phyloP scores from a whole-genome alignment of 2,797 vertebrate genomes.

The Diplodus puntazzo region DNA sequence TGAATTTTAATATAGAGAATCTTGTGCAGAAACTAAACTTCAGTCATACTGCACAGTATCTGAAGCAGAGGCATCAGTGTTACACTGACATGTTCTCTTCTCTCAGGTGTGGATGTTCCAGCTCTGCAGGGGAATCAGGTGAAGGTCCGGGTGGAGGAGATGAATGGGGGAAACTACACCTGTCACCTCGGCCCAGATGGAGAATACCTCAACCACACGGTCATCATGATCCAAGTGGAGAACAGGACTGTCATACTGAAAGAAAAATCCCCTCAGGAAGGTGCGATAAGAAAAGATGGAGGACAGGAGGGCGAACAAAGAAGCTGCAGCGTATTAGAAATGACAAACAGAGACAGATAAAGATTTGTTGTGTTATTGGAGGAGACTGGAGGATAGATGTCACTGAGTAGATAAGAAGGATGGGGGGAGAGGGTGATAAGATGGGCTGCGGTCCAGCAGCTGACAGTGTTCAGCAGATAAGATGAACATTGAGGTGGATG shows the following conservation, averaged over 20 bases:
- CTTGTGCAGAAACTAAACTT: background rate
- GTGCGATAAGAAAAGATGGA: conserved; percentile 39
- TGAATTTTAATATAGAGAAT: background rate
- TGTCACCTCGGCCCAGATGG: conserved; percentile 75
- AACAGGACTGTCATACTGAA: conserved; percentile 70
- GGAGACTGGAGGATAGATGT: conserved; percentile 12
- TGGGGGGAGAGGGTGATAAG: too few relatives aligned
- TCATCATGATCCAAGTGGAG: conserved; percentile 77
- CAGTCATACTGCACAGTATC: background rate
- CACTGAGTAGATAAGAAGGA: conserved; percentile 4
- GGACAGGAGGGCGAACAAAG: background rate
- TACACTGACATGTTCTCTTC: conserved; percentile 5
- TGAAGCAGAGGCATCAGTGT: background rate
- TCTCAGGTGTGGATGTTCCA: conserved; percentile 49
- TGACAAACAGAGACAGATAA: conserved; percentile 12
- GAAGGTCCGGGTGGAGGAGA: conserved; percentile 67
- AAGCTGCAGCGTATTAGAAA: conserved; percentile 4
- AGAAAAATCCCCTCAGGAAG: conserved; percentile 44
- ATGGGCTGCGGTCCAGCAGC: background rate
- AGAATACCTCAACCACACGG: conserved; percentile 82
- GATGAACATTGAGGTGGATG: background rate
- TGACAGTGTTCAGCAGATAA: conserved; percentile 20
- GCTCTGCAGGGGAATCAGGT: conserved; percentile 73
- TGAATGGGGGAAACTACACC: conserved; percentile 82
- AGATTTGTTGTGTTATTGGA: conserved; percentile 21